Evolutionary conservation across 2,888 invertebrate genomes (phyloP).

Genomic region (Xylota segnis): DNA sequence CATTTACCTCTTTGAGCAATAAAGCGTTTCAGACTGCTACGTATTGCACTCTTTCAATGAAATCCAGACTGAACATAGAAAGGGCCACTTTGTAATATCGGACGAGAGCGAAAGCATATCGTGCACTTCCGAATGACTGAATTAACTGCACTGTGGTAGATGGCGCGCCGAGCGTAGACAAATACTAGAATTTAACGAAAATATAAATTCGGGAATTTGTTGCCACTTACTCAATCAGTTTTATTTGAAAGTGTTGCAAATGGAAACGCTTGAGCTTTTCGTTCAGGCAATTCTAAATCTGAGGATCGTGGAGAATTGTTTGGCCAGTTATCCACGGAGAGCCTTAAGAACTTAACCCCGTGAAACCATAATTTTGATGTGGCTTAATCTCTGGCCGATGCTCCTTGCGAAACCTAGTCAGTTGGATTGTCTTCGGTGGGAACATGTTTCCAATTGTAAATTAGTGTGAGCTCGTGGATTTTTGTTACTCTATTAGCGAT

Average conservation of each 20-base stretch:
- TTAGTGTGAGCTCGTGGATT: neutral
- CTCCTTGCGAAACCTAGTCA: neutral
- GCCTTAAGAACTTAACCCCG: no score
- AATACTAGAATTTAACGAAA: neutral
- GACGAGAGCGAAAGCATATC: neutral
- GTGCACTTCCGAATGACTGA: no score
- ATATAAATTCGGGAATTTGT: neutral
- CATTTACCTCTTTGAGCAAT: conserved; percentile 8
- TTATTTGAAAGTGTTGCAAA: neutral
- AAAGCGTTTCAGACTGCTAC: neutral
- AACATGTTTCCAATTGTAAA: neutral
- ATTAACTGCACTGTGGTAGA: neutral
- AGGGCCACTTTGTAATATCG: neutral
- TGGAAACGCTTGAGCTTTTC: neutral
- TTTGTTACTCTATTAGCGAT: no score
- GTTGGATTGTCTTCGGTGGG: neutral
- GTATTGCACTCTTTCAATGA: neutral
- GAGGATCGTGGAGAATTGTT: neutral
- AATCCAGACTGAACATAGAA: conserved; percentile 1
- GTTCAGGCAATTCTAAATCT: neutral
- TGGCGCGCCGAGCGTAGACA: neutral
- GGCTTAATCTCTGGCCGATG: neutral
- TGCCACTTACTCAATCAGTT: no score
- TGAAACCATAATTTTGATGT: no score
- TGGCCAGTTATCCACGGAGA: neutral